Percentiles rank a stretch among this genome's conserved stretches.
Evolutionary conservation across 92 coral and sea anemone genomes (phyloP).

Genomic region (Palythoa grandiflora): DNA sequence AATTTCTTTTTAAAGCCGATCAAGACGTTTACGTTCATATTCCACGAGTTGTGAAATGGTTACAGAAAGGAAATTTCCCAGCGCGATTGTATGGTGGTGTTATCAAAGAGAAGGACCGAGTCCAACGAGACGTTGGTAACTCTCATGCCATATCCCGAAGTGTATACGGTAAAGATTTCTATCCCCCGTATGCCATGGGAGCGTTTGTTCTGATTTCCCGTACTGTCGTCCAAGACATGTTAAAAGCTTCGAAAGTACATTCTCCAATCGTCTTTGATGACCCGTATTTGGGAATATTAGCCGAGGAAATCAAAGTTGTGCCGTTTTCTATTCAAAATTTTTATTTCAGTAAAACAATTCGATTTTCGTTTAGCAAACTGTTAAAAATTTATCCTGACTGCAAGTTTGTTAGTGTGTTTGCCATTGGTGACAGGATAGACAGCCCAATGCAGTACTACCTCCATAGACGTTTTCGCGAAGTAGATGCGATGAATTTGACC

Average conservation of each 20-base stretch:
- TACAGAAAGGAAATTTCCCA: too few species aligned
- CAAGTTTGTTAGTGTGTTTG: not conserved
- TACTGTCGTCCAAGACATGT: slow-evolving; percentile 54
- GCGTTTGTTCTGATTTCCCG: slow-evolving; percentile 58
- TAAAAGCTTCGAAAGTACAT: slow-evolving; percentile 47
- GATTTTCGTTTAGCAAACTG: slow-evolving; percentile 4
- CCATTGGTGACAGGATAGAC: slow-evolving; percentile 7
- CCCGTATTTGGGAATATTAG: slow-evolving; percentile 67
- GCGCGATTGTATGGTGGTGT: too few species aligned
- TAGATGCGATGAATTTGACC: too few species aligned
- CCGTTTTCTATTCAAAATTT: slow-evolving; percentile 59
- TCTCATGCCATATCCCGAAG: too few species aligned
- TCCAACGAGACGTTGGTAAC: too few species aligned
- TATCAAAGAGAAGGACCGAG: too few species aligned
- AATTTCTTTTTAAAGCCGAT: slow-evolving; percentile 58
- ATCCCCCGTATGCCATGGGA: slow-evolving; percentile 67
- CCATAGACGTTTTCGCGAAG: too few species aligned
- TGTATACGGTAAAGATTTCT: too few species aligned
- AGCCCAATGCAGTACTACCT: too few species aligned
- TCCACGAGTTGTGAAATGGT: too few species aligned
- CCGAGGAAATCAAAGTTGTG: slow-evolving; percentile 49
- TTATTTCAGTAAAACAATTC: slow-evolving; percentile 55
- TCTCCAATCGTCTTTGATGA: slow-evolving; percentile 66
- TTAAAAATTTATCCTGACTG: slow-evolving; percentile 1
- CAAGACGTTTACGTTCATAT: too few species aligned